Base-by-base conservation (phyloP, 2,797 vertebrate species). In the Catamblyrhynchus diadema region DNA sequence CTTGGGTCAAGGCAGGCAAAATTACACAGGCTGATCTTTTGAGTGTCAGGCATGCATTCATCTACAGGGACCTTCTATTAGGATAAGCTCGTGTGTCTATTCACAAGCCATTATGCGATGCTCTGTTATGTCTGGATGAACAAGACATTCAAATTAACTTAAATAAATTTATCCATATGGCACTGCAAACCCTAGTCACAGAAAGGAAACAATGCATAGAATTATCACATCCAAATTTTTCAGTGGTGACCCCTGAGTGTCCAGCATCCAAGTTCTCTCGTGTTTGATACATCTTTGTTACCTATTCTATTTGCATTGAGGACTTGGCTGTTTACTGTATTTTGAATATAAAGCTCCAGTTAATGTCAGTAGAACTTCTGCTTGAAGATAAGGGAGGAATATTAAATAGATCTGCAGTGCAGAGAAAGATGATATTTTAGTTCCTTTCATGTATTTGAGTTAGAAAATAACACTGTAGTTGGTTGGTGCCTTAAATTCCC, bases 351-450 rank as follows among this genome's bases (percentile, higher is more conserved):
- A 92, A 90, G 27, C 32, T 88, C 66, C 30, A 75, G 24, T 82
- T 89, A 88, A 82, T 85, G 78, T 65, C 86, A 80, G 78, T 45
- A 81, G 61, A 95, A 87, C 53, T 89, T 95, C 78, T 94, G 48
- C 83, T 92, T 92, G 67, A 37, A 94, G 86, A 74, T 87, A 94
- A 87, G 78, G 86, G 74, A 96, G 71, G 92, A 97, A 96, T 94
- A 94, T 95, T 96, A 97, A 96, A 90, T 44, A 96, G 94, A 87
- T 89, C 86, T 94, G 94, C 93, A 95, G 86, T 92, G 92, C 95
- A 89, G 92, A 88, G 62, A 81, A 54, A 47, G 60, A 94, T 35
- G 73, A 87, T 97, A 96, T 95, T 95, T 94, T 95, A 57, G 92
- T 81, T 94, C 81, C n/a, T 86, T 82, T 88, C 72, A 60, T 66